A percentile compares a stretch with the other conserved stretches of the same genome.
Conservation (phyloP, 2,113 vertebrate species). For the Tichodroma muraria region DNA sequence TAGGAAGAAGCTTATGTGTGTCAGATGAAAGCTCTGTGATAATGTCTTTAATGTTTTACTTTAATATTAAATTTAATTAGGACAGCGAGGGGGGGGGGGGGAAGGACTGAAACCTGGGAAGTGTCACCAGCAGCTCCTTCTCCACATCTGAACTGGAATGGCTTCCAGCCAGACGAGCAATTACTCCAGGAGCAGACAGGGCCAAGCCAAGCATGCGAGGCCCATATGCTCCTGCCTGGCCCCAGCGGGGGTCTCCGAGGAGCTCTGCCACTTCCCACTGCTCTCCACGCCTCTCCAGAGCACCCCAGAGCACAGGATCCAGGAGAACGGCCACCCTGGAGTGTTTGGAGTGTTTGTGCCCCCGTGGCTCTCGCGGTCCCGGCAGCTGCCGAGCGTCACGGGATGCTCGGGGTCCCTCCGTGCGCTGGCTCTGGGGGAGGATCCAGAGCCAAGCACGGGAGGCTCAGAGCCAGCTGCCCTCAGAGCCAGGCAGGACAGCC, state of each 20-base stretch:
- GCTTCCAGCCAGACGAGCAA: slow-evolving; percentile 36
- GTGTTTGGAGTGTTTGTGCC: no score
- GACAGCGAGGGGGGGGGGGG: neutral
- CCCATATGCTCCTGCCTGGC: neutral
- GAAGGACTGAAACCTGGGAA: neutral
- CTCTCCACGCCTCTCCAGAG: neutral
- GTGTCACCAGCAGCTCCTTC: slow-evolving; percentile 24
- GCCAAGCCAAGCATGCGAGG: neutral
- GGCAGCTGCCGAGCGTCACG: neutral
- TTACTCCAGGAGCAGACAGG: neutral
- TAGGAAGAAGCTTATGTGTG: neutral
- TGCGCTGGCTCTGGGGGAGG: neutral
- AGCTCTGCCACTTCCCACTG: neutral
- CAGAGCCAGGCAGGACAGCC: neutral
- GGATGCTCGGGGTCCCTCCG: neutral
- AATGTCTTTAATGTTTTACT: neutral
- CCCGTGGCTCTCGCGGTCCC: neutral
- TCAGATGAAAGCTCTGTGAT: neutral
- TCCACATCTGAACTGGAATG: slow-evolving; percentile 2
- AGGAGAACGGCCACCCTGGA: neutral
- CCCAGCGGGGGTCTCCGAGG: neutral
- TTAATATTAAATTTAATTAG: slow-evolving; percentile 43
- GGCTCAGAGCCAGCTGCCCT: neutral
- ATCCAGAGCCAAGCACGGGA: fast-evolving
- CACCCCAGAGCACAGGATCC: neutral